Evolutionary conservation across 1,140 invertebrate genomes (phyloP).

Genomic region (Rhagoletis zephyria): DNA sequence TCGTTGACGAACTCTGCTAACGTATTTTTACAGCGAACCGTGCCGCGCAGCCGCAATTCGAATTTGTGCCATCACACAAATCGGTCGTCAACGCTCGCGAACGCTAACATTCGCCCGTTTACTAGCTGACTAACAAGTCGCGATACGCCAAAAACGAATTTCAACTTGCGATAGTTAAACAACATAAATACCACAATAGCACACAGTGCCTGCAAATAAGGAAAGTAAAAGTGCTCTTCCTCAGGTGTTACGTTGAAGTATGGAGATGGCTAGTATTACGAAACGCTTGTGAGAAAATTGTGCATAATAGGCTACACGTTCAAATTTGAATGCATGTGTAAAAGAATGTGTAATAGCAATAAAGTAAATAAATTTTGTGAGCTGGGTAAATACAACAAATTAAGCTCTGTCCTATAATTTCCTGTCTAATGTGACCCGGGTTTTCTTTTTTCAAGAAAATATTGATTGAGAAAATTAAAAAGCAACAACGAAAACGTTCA

Average conservation of each 20-base stretch:
- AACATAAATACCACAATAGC: slow-evolving; percentile 47
- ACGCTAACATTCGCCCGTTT: slow-evolving; percentile 28
- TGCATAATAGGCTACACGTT: background rate
- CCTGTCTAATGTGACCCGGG: background rate
- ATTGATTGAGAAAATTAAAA: background rate
- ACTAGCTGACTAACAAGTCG: background rate
- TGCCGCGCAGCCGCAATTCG: slow-evolving; percentile 72
- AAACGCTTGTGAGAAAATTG: background rate
- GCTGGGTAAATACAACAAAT: background rate
- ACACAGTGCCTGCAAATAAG: slow-evolving; percentile 20
- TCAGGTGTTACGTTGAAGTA: background rate
- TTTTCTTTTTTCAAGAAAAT: too few relatives aligned
- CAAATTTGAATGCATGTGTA: background rate
- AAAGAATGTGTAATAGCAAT: background rate
- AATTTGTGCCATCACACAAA: slow-evolving; percentile 70
- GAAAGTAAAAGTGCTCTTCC: slow-evolving; percentile 43
- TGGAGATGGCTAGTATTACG: background rate
- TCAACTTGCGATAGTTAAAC: slow-evolving; percentile 14
- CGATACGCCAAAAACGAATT: slow-evolving; percentile 22
- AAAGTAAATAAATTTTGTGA: background rate
- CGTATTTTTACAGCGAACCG: slow-evolving; percentile 71
- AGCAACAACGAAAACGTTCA: background rate
- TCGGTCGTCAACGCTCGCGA: slow-evolving; percentile 64
- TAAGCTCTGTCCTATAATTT: background rate
- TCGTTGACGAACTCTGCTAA: background rate